Evolutionary conservation across 2,888 invertebrate species (phyloP).

Genomic region (Zygothrica quintamaculata): DNA sequence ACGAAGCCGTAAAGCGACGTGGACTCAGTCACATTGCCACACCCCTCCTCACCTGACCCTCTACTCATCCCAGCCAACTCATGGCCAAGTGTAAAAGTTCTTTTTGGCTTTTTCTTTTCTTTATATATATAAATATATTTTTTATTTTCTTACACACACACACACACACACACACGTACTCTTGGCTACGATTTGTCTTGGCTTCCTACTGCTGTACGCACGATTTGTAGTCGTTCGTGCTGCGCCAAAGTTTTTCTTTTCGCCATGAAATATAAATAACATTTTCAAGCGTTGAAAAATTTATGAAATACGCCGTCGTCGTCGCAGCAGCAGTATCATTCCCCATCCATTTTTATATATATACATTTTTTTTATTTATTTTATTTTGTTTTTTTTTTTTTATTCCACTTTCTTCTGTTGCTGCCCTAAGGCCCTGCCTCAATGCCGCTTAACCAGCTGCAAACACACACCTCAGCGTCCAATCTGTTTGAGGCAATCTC

Average conservation of each 20-base stretch:
- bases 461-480: constrained; percentile 14
- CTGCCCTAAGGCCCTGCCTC: too few relatives aligned
- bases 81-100: constrained; percentile 61
- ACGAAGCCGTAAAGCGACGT: constrained; percentile 73
- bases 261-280: constrained; percentile 80
- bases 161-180: neutral
- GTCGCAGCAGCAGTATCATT: constrained; percentile 13
- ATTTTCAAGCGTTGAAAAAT: constrained; percentile 78
- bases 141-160: constrained; percentile 32
- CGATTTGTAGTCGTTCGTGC: constrained; percentile 78
- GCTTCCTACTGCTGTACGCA: constrained; percentile 63
- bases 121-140: too few relatives aligned
- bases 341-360: neutral
- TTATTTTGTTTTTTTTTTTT: too few relatives aligned
- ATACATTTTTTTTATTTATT: neutral
- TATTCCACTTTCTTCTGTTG: too few relatives aligned
- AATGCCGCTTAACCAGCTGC: too few relatives aligned
- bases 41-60: too few relatives aligned
- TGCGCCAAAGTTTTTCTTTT: constrained; percentile 75
- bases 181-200: constrained; percentile 46
- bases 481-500: constrained; percentile 53
- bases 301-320: constrained; percentile 73
- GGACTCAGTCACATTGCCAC: constrained; percentile 44
- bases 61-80: constrained; percentile 28
- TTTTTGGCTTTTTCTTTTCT: constrained; percentile 21